Evolutionary conservation across 2,888 invertebrate genomes (phyloP), one percentile per base, ranked within the genome.

Genomic region (Nemotelus pantherinus): DNA sequence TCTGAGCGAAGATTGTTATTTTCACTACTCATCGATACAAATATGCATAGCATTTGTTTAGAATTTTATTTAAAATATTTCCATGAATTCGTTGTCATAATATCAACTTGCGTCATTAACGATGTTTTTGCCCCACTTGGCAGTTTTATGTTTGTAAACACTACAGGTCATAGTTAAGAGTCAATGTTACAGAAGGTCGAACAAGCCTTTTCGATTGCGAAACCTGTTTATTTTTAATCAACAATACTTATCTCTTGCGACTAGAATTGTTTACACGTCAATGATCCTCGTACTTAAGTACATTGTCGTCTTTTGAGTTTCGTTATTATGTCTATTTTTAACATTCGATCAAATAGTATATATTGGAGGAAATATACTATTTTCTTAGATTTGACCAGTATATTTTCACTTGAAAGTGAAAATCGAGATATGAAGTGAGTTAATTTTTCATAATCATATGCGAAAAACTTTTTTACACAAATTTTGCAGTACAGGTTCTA

Each of bases 141-240:
- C 50, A 48, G 53, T 25, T 50, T 68, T 45, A 45, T 65, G 68
- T 68, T 68, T 2, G 53, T 68, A 48, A 68, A 68, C 68, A 68
- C 41, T 68, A 5, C 50, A 68, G 68, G 68, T 68, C 68, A 53
- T 9, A 68, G 25, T 25, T 25, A 25, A 25, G 25, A 25, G 43
- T 65, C 65, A 65, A 65, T 65, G 65, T 45, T 44, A 65, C 39
- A 44, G 68, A 68, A 68, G 68, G 68, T 68, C 68, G 50, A 50
- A 3, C 41, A 10, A 68, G 53, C 65, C 68, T 68, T 41, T 68
- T 2, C 6, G 39, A 39, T 68, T 9, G 53, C 44, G 41, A 68
- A 68, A 68, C 68, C 2, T 68, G 68, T 68, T 68, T 68, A 68
- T 5, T 4, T 7, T 50, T 50, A 9, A 50, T 9, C 50, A 50